A percentile compares a stretch with the other conserved stretches of the same genome.
Conservation (phyloP, 2,888 invertebrate genomes). For the Strigamia maritima region DNA sequence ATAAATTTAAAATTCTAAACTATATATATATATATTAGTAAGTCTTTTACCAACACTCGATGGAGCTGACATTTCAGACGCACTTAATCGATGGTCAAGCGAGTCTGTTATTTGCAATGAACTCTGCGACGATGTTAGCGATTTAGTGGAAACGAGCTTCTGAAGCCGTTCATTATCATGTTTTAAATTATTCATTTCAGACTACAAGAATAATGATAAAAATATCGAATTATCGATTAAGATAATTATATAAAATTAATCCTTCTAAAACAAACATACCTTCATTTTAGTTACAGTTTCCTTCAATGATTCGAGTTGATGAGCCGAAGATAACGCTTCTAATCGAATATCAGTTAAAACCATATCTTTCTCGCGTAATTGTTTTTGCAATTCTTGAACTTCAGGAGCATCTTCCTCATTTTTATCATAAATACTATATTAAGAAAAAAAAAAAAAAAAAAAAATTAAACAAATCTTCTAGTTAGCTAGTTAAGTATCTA, state of each 20-base stretch:
- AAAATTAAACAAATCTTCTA: background rate
- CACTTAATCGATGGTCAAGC: slow-evolving; percentile 44
- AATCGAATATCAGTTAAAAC: slow-evolving; percentile 93
- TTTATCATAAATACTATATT: slow-evolving; percentile 44
- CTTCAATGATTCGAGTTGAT: slow-evolving; percentile 91
- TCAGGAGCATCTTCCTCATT: slow-evolving; percentile 51
- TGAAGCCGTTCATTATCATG: slow-evolving; percentile 95
- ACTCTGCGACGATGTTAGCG: slow-evolving; percentile 57
- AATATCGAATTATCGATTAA: background rate
- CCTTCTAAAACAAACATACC: slow-evolving; percentile 57
- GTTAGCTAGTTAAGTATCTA: too few relatives aligned
- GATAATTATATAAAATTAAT: background rate
- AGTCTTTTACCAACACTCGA: slow-evolving; percentile 43
- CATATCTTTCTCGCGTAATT: slow-evolving; percentile 91
- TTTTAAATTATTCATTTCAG: slow-evolving; percentile 93
- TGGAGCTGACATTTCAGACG: slow-evolving; percentile 44
- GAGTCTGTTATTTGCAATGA: slow-evolving; percentile 50
- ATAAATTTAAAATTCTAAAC: background rate
- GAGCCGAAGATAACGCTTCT: slow-evolving; percentile 94
- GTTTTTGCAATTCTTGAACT: slow-evolving; percentile 81
- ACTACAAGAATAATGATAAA: background rate
- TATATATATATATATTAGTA: too few relatives aligned
- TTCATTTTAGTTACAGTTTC: slow-evolving; percentile 97
- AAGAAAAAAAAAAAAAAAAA: background rate
- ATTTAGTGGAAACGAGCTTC: slow-evolving; percentile 66